Conservation (phyloP, 2,888 invertebrate genomes). For the Drosophila meridionalis region DNA sequence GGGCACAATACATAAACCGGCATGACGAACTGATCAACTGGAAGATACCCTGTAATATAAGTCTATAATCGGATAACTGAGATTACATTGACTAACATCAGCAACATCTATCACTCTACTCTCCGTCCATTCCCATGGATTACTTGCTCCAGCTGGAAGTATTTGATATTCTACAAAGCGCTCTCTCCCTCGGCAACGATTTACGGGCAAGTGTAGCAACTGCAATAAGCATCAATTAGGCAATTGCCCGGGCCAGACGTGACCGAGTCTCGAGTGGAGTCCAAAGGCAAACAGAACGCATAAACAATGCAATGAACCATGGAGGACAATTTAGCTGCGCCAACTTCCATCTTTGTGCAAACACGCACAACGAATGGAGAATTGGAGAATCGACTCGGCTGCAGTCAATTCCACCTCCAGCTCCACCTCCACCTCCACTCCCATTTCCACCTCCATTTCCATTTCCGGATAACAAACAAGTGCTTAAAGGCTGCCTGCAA, state of each 20-base stretch:
- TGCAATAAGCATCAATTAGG: conserved; percentile 58
- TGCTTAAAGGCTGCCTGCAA: conserved; percentile 36
- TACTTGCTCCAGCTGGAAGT: background rate
- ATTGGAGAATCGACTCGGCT: conserved; percentile 36
- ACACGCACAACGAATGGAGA: conserved; percentile 36
- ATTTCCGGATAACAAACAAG: conserved; percentile 50
- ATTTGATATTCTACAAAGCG: conserved; percentile 4
- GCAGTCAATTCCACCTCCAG: conserved; percentile 59
- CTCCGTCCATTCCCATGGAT: background rate
- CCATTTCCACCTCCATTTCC: conserved; percentile 50
- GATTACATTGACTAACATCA: background rate
- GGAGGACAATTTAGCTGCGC: conserved; percentile 59
- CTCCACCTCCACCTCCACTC: conserved; percentile 48
- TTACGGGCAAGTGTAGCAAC: conserved; percentile 14
- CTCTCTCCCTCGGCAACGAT: background rate
- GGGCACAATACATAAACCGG: conserved; percentile 13
- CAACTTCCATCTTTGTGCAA: conserved; percentile 45
- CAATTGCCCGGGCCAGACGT: conserved; percentile 22
- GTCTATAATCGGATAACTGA: background rate
- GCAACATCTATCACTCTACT: background rate
- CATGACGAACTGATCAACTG: conserved; percentile 8
- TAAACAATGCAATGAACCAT: conserved; percentile 66
- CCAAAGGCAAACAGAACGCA: conserved; percentile 59
- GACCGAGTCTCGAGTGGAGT: conserved; percentile 4
- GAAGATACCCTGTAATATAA: background rate